Evolutionary conservation across 2,888 invertebrate species (phyloP).

Genomic region (Eupithecia insigniata): DNA sequence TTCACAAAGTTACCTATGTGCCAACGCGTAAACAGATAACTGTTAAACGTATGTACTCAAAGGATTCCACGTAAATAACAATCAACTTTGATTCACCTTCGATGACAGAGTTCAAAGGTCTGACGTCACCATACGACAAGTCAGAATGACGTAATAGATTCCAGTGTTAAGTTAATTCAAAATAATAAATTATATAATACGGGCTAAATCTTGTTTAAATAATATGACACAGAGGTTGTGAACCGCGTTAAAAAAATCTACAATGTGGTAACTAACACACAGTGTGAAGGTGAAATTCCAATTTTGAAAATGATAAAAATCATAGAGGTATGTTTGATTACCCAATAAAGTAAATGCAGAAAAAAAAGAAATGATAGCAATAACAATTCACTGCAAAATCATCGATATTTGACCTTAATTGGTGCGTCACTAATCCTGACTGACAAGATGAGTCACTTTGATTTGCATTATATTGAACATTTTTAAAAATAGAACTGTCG

Average conservation of each 20-base stretch:
- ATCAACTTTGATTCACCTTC: constrained; percentile 1
- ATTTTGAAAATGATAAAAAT: background rate
- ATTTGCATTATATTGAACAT: background rate
- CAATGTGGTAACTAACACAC: background rate
- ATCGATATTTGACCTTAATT: constrained; percentile 3
- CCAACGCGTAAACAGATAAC: background rate
- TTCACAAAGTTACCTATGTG: background rate
- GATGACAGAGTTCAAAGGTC: constrained; percentile 9
- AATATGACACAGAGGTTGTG: constrained; percentile 1
- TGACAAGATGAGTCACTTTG: background rate
- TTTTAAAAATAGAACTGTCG: constrained; percentile 11
- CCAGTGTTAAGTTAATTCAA: background rate
- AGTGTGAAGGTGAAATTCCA: background rate
- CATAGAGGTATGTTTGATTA: background rate
- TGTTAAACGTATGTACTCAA: background rate
- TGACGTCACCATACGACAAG: constrained; percentile 18
- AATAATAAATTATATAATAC: background rate
- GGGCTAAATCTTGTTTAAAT: constrained; percentile 1
- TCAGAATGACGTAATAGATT: constrained; percentile 18
- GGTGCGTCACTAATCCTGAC: background rate
- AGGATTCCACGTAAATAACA: background rate
- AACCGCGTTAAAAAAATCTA: background rate
- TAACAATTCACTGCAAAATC: background rate
- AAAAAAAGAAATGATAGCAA: background rate
- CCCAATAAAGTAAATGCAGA: too few species aligned